Evolutionary conservation across 1,140 invertebrate genomes (phyloP).

Genomic region (Lasaia peninsularis): DNA sequence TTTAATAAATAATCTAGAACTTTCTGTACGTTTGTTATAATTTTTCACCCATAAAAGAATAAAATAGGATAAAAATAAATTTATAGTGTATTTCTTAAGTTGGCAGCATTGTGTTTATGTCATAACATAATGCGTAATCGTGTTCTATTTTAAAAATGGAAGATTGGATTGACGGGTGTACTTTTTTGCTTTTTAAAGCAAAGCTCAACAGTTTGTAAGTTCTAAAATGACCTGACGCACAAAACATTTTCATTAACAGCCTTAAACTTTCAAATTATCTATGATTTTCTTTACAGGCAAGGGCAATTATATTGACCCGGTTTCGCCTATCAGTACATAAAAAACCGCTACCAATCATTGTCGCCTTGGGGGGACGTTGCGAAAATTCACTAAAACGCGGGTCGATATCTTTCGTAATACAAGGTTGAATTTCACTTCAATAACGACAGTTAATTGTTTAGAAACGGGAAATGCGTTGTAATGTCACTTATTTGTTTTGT

Average conservation of each 20-base stretch:
- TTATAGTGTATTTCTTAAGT: no score
- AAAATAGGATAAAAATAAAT: no score
- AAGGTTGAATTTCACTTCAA: constrained; percentile 33
- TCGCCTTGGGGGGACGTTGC: constrained; percentile 30
- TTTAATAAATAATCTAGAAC: no score
- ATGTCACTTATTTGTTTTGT: background rate
- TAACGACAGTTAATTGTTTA: constrained; percentile 25
- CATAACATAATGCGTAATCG: no score
- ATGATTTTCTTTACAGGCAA: constrained; percentile 18
- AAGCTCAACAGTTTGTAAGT: no score
- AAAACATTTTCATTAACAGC: background rate
- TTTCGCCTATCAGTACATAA: constrained; percentile 29
- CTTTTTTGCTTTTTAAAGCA: no score
- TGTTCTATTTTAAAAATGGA: no score
- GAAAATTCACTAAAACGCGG: constrained; percentile 26
- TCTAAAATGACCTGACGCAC: no score
- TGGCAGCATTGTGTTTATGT: no score
- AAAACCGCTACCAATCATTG: constrained; percentile 20
- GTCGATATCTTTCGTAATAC: constrained; percentile 21
- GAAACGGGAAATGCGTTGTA: constrained; percentile 25
- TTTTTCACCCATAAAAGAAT: no score
- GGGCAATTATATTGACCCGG: constrained; percentile 27
- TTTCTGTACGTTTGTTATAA: no score
- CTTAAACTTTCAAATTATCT: constrained; percentile 9
- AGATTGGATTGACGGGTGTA: no score